Base-by-base conservation (phyloP, 2,888 invertebrate species). In the Epiperipatus broadwayi region DNA sequence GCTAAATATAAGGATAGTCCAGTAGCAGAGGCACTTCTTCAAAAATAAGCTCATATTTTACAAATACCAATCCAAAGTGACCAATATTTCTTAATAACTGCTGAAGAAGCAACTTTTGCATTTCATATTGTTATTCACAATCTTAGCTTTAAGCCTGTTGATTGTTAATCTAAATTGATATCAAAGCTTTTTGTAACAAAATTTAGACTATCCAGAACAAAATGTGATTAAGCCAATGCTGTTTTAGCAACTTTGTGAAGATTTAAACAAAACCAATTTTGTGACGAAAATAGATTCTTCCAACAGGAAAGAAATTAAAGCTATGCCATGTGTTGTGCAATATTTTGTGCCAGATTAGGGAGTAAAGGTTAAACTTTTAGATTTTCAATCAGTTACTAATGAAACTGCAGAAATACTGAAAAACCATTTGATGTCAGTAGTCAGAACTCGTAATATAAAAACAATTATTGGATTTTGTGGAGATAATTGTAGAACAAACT, bases 401-500 rank as follows among this genome's bases (percentile, higher is more conserved):
- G 38, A 37, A 37, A 37, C 38, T 18, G 7, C 35, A 16, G 34
- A 44, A 21, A 44, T 22, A 32, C 18, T 36, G 7, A 18, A 37
- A 37, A 19, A 39, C 4, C 19, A 32, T 18, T n/a, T n/a, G n/a
- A n/a, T n/a, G n/a, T n/a, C n/a, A n/a, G n/a, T n/a, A n/a, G n/a
- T n/a, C n/a, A 41, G 5, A 32, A 15, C 41, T 21, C 25, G 10
- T 15, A n/a, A n/a, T n/a, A n/a, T n/a, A n/a, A 14, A 21, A 19
- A 44, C 31, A 21, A 40, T 43, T 8, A 27, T 34, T 10, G 30
- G 20, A 12, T 41, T 33, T 29, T 44, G 37, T 33, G 39, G 12
- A 44, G 33, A 2, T 28, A 41, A 43, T 15, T 19, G 21, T 20
- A 47, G 45, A 22, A 39, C 42, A 14, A 47, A 58, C 15, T 53